Evolutionary conservation across 2,113 vertebrate genomes (phyloP).

Genomic region (Anoura caudifer): DNA sequence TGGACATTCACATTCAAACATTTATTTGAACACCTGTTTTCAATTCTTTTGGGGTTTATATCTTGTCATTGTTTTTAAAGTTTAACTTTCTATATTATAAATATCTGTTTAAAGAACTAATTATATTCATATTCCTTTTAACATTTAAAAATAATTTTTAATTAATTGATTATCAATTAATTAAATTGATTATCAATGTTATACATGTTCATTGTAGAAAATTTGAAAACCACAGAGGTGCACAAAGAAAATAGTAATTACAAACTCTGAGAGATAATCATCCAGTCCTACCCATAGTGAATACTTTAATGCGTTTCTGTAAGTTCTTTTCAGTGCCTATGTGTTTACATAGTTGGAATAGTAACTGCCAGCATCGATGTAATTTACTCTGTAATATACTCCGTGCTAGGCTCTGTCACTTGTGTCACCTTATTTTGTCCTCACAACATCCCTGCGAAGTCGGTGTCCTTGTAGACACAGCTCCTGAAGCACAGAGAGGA

Average conservation of each 20-base stretch:
- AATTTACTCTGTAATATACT: not conserved
- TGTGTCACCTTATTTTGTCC: not conserved
- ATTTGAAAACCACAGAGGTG: not conserved
- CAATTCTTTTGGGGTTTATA: not conserved
- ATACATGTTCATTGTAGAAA: not conserved
- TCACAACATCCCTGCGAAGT: not conserved
- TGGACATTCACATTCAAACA: not conserved
- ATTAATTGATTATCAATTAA: too few relatives aligned
- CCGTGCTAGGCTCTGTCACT: not conserved
- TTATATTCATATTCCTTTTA: not conserved
- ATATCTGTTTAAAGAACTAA: not conserved
- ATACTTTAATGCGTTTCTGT: not conserved
- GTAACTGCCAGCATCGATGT: not conserved
- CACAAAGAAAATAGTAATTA: not conserved
- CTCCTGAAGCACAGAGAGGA: not conserved
- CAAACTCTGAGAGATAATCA: not conserved
- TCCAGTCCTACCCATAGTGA: not conserved
- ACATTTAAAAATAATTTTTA: too few relatives aligned
- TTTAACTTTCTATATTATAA: constrained; percentile 3
- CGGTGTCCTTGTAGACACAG: not conserved
- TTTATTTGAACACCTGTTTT: not conserved
- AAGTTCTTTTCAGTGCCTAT: not conserved
- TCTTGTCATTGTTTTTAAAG: not conserved
- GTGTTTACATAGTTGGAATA: not conserved
- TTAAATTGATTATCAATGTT: not conserved